Evolutionary conservation across 2,797 vertebrate genomes (phyloP), one percentile per base, ranked within the genome.

Genomic region (Pipistrellus pygmaeus): DNA sequence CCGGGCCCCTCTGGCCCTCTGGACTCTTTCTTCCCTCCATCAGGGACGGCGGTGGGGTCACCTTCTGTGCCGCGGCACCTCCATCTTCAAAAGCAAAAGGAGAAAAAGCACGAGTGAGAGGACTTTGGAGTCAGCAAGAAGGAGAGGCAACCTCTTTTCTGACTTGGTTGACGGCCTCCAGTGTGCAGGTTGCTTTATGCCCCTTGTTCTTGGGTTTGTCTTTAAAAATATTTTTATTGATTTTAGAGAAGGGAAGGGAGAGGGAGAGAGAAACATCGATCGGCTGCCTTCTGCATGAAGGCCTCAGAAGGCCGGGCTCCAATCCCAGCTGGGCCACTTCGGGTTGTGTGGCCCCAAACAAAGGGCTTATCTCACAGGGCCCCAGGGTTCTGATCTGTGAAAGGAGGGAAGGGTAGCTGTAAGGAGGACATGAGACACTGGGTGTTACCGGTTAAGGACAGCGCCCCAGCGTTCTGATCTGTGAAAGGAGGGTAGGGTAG

Each of bases 1-100:
- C 97, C 91, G 97, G 96, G 86, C 97, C 98, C 46, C 97, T 97
- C 95, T 98, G 98, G 81, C 92, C 96, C 35, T 96, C 96, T 1
- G 96, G 94, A 51, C 97, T 97, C 96, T 96, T 98, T 83, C 94
- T 97, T 55, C 97, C 93, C 69, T 90, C 68, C 64, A 27, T 75
- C 0, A 10, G 80, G 55, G 86, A 51, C 17, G 4, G n/a, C 57
- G 85, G 9, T 46, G 51, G 93, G 38, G 44, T 87, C 14, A 30
- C 68, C 27, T 55, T 94, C 85, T 78, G 77, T 18, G 32, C 66
- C 0, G 35, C 14, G 60, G 53, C 83, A 48, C 88, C 82, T 30
- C 86, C 84, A 55, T 97, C 97, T 98, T 95, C 66, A 76, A 97
- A 84, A 95, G 64, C 13, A 35, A 64, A 76, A 78, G 55, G 64